Conservation (phyloP, 2,113 vertebrate species). For the Felis catus region F.catus_Fca126_mat1.0 CM031419.1:28229501-28230000, state of each 20-base stretch:
- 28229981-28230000: not conserved
- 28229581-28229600: not conserved
- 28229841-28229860: not conserved
- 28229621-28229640: not conserved
- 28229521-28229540: not conserved
- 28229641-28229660: not conserved
- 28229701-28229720: not conserved
- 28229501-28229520: not conserved
- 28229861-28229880: too few species aligned
- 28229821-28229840: fast-evolving
- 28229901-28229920: not conserved
- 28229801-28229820: not conserved
- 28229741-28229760: not conserved
- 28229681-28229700: not conserved
- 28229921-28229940: too few species aligned
- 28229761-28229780: not conserved
- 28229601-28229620: not conserved
- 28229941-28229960: not conserved
- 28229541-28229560: not conserved
- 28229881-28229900: not conserved
- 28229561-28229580: not conserved
- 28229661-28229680: not conserved
- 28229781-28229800: not conserved
- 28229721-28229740: not conserved
- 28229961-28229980: not conserved